Base-by-base conservation (phyloP, 2,888 invertebrate species). In the Chrysolina haemoptera region DNA sequence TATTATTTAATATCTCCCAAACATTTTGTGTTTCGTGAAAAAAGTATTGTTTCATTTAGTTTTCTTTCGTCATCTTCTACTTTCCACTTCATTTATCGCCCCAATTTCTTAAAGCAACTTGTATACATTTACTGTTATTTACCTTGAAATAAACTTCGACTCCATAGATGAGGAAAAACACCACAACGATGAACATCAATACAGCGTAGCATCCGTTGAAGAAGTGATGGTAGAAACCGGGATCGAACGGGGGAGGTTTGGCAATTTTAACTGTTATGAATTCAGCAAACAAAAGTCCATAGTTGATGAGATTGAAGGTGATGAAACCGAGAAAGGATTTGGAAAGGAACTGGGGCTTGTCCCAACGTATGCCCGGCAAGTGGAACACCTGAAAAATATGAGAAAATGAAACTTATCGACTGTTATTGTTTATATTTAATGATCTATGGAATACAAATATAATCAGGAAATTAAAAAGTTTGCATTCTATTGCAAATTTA, bases 111-210 rank as follows among this genome's bases (percentile, higher is more conserved):
- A n/a, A n/a, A n/a, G n/a, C n/a, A n/a, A n/a, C n/a, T n/a, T n/a
- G n/a, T n/a, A n/a, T n/a, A n/a, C n/a, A n/a, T n/a, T n/a, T n/a
- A n/a, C n/a, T n/a, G n/a, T n/a, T 12, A 11, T n/a, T 9, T 87
- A 95, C 95, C 92, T 97, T 97, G 86, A 98, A 97, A 88, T 93
- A 98, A 10, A 98, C 97, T 89, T 97, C 97, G 20, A 97, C 95
- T 64, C 98, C 97, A 87, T 97, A 98, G 80, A 97, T 96, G 68
- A 98, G 92, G 89, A 97, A 98, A 89, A 97, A 96, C 16, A 96
- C 91, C 73, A 97, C 96, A 62, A 96, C 96, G 75, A 97, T 94
- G 86, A 97, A 94, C 75, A 97, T 91, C 67, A 98, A 90, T n/a
- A 95, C 93, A 1, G 97, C 97, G 87, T 97, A 97, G 87, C 95